These are phyloP conservation scores for Lamellibrachia luymesi DNA, from an alignment of 1,140 invertebrate species.

Conservation along the genomic window DNA sequence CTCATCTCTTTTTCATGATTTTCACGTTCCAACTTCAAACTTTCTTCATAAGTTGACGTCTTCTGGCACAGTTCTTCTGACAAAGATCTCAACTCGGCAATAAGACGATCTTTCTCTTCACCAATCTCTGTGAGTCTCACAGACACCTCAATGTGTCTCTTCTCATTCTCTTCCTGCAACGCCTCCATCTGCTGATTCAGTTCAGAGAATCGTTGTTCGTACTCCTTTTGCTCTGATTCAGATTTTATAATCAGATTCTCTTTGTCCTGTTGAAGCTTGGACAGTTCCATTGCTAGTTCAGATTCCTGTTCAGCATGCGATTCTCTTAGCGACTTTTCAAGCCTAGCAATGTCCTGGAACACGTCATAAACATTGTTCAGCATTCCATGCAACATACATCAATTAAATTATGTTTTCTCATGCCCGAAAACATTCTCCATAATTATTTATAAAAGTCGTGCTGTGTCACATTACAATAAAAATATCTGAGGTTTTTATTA, in stretches of 20 bases:
- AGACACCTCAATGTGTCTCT: not conserved
- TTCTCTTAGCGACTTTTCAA: constrained; percentile 26
- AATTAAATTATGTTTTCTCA: not conserved
- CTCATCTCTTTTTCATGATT: constrained; percentile 20
- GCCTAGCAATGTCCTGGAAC: constrained; percentile 26
- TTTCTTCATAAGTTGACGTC: constrained; percentile 19
- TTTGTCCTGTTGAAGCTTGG: constrained; percentile 14
- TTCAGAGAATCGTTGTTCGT: constrained; percentile 5
- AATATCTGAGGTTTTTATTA: no score
- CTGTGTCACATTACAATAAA: not conserved
- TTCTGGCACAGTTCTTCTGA: constrained; percentile 15
- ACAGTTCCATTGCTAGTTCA: constrained; percentile 13
- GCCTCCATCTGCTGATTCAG: not conserved
- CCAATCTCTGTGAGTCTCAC: not conserved
- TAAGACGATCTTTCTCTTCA: not conserved
- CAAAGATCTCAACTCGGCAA: constrained; percentile 9
- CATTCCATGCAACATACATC: no score
- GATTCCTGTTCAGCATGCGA: constrained; percentile 9
- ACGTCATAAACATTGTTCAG: not conserved
- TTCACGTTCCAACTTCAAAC: constrained; percentile 21
- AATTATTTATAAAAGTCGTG: not conserved
- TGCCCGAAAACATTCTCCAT: not conserved
- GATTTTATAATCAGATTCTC: constrained; percentile 24
- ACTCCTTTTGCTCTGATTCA: constrained; percentile 20
- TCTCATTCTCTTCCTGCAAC: not conserved